Base-by-base conservation (phyloP, 2,888 invertebrate genomes). In the Azorinus chamasolen region DNA sequence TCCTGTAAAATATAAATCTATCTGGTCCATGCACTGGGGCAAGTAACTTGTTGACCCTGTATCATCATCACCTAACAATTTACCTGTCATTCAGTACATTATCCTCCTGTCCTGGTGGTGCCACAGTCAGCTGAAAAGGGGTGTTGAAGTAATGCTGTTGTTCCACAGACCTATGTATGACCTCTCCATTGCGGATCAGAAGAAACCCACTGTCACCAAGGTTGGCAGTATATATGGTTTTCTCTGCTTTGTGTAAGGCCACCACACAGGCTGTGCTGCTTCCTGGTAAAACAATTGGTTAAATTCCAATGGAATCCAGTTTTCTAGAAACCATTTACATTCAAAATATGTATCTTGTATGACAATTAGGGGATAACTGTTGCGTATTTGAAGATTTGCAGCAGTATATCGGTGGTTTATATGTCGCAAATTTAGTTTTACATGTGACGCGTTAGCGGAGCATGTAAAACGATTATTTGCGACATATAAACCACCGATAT, bases 101-200 rank as follows among this genome's bases (percentile, higher is more conserved):
- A 79, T 96, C 96, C 65, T 89, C 85, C 84, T 96, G 96, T 87
- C 97, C 96, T 1, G 98, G 97, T 24, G 99, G 99, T 43, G 98
- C 97, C 87, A 99, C 94, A 57, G 98, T 97, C 83, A 99, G 95
- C 94, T 99, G 99, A 95, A 97, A 99, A 3, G 99, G 99, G 45
- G 99, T 99, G 94, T 99, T 99, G 94, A 99, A 99, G 94, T 99
- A 99, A 94, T 99, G 99, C 90, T 98, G 98, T 91, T 99, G 99
- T 93, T 99, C 99, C 89, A 97, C 97, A 4, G 98, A 98, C 79
- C 97, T 96, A 92, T 98, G 97, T 27, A 99, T 96, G 22, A 99
- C 88, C 71, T 90, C 87, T 5, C 89, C 89, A 63, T 90, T 84
- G 22, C 92, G 84, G 16, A 92, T 87, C 18, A 99, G 96, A 94